phyloP scores from a whole-genome alignment of 1,140 invertebrate genomes.

The Euschistus heros region DNA sequence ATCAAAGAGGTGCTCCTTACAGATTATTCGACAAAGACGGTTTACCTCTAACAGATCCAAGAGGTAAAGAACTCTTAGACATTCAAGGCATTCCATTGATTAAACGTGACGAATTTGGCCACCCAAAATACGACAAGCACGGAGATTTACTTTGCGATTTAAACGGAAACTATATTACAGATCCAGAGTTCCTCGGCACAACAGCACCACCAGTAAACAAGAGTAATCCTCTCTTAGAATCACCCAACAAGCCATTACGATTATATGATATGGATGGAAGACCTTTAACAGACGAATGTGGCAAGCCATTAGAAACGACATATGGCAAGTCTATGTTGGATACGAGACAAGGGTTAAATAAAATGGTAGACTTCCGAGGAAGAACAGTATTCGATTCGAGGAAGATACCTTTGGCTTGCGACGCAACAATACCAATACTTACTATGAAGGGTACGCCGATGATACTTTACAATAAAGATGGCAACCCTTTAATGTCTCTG shows the following conservation, averaged over 20 bases:
- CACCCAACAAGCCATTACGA: background rate
- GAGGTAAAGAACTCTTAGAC: slow-evolving; percentile 7
- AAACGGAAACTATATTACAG: background rate
- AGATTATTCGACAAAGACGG: slow-evolving; percentile 1
- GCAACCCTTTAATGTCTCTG: background rate
- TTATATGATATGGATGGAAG: background rate
- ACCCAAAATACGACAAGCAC: background rate
- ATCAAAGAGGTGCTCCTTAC: background rate
- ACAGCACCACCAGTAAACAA: background rate
- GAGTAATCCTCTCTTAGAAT: background rate
- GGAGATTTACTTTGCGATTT: background rate
- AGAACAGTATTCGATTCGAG: background rate
- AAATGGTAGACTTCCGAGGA: background rate
- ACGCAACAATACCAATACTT: background rate
- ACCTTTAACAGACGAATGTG: slow-evolving; percentile 8
- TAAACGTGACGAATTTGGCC: background rate
- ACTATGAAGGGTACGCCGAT: slow-evolving; percentile 1
- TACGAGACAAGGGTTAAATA: background rate
- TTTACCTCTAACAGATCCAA: background rate
- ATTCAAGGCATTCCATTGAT: background rate
- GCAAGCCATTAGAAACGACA: background rate
- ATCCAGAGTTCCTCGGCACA: background rate
- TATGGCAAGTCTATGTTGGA: background rate
- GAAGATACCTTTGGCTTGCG: background rate
- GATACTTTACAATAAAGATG: background rate